Percentiles rank a stretch among this genome's conserved stretches.
These are phyloP conservation scores for Drosophila teissieri DNA, from an alignment of 1,140 invertebrate genomes.

Conservation along the genomic window DNA sequence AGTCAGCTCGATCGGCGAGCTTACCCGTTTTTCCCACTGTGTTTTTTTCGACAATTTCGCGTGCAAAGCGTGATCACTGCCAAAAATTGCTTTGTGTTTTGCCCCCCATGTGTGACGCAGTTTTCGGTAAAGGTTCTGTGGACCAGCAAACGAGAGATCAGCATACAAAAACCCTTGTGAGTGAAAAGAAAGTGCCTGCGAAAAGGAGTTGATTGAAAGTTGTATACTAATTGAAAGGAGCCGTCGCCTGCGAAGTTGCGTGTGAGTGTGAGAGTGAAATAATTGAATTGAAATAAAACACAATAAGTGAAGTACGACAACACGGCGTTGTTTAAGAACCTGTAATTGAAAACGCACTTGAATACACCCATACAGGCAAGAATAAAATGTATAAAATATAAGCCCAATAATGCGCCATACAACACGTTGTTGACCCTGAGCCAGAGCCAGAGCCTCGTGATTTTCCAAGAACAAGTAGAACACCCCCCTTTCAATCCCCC, in stretches of 20 bases:
- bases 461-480: conserved; percentile 52
- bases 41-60: conserved; percentile 32
- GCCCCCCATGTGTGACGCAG: conserved; percentile 18
- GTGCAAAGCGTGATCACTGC: conserved; percentile 19
- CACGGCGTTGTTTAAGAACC: conserved; percentile 53
- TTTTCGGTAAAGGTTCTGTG: conserved; percentile 10
- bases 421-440: conserved; percentile 70
- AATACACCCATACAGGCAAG: conserved; percentile 36
- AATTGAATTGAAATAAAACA: conserved; percentile 21
- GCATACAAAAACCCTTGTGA: neutral
- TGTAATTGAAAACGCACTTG: conserved; percentile 72
- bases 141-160: neutral
- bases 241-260: conserved; percentile 34
- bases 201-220: conserved; percentile 17
- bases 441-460: conserved; percentile 48
- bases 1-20: conserved; percentile 17
- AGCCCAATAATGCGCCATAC: conserved; percentile 15
- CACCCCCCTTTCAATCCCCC: neutral
- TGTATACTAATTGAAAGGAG: conserved; percentile 13
- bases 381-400: conserved; percentile 10
- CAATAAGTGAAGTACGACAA: conserved; percentile 20
- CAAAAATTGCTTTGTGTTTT: conserved; percentile 5
- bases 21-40: conserved; percentile 15
- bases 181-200: neutral
- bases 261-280: conserved; percentile 25